Percentiles rank a stretch among this genome's conserved stretches.
phyloP scores from a whole-genome alignment of 2,888 invertebrate genomes.

The Rhorus exstirpatorius region DNA sequence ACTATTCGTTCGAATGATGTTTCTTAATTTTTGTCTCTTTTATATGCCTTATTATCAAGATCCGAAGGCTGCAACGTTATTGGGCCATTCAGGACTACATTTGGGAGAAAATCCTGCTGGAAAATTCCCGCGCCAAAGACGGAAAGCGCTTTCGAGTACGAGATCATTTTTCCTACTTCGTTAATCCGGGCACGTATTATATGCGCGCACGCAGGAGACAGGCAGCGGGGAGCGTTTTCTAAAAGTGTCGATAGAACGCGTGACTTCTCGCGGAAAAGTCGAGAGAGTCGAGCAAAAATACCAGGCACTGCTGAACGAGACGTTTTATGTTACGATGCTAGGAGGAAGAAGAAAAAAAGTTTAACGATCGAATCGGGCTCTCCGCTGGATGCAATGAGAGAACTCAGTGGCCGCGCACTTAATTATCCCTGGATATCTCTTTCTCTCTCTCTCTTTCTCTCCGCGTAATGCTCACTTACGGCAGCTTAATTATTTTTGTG shows the following conservation, averaged over 20 bases:
- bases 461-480: conserved; percentile 8
- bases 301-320: conserved; percentile 14
- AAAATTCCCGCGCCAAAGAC: too few species aligned
- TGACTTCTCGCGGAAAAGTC: conserved; percentile 65
- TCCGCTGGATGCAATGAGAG: conserved; percentile 50
- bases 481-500: conserved; percentile 53
- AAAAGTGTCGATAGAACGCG: conserved; percentile 62
- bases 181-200: conserved; percentile 65
- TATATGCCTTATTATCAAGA: too few species aligned
- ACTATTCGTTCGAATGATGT: too few species aligned
- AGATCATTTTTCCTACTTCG: conserved; percentile 64
- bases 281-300: conserved; percentile 57
- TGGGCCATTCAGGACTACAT: too few species aligned
- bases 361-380: conserved; percentile 60
- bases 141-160: too few species aligned
- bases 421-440: conserved; percentile 47
- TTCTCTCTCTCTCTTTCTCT: conserved; percentile 8
- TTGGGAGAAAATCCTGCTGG: too few species aligned
- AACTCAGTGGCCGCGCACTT: conserved; percentile 52
- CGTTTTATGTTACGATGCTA: conserved; percentile 27
- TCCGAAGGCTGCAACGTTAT: too few species aligned
- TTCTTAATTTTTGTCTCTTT: too few species aligned
- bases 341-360: conserved; percentile 34
- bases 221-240: conserved; percentile 52
- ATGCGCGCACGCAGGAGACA: not conserved